Base-by-base conservation (phyloP, 2,888 invertebrate genomes). In the Nudaria mundana region DNA sequence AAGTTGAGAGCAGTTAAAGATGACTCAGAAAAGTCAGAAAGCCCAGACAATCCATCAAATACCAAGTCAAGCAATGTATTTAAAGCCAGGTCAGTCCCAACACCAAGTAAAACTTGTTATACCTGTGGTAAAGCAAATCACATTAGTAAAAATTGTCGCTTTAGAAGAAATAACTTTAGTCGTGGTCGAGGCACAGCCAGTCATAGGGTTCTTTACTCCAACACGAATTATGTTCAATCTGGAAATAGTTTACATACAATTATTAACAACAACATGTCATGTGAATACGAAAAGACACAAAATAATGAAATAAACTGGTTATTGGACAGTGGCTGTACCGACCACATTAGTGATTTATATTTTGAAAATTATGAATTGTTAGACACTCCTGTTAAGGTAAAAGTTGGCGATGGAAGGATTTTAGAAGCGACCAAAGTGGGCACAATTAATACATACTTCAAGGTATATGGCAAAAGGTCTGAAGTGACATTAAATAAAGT, bases 361-460 rank as follows among this genome's bases (percentile, higher is more conserved):
- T n/a, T n/a, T n/a, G n/a, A n/a, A n/a, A n/a, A n/a, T 1, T 33
- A 5, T 11, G 15, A 24, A 11, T 24, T 7, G n/a, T 16, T 33
- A 13, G 7, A 10, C 22, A 14, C 14, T 14, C 5, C 24, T 12
- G 26, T 26, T 3, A 31, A 52, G 35, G 41, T 45, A 1, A 50
- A 45, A 44, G 22, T 48, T 26, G 49, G 48, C 24, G 53, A 50
- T 44, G 48, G 53, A 8, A 37, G 20, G 31, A 20, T 38, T n/a
- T 40, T 53, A 29, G 15, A 44, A 40, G 45, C 49, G 2, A 40
- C 33, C 14, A 33, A 33, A 6, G 11, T 33, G 4, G 33, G 24
- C 5, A 7, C 5, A 4, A 33, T 33, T 14, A 14, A 23, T 5
- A 6, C 10, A 7, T n/a, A 25, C 16, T 24, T 33, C 12, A 5